These are phyloP conservation scores for Machimus rusticus DNA, from an alignment of 2,888 invertebrate genomes.

Conservation along the genomic window DNA sequence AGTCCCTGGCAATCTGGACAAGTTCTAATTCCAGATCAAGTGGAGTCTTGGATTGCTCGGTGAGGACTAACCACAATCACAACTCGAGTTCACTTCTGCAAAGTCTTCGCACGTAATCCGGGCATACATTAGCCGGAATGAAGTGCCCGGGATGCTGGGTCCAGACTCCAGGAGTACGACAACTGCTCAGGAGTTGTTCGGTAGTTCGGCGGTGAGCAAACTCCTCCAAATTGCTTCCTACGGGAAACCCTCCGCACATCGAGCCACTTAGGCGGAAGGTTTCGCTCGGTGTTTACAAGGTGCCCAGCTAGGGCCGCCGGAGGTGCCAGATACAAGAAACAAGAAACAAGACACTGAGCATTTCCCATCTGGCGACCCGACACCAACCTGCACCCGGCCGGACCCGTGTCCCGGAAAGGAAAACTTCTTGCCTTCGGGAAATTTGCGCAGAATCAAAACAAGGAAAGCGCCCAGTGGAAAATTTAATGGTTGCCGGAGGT, in stretches of 20 bases:
- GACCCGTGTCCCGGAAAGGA: not conserved
- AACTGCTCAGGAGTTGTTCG: not conserved
- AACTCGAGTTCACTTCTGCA: constrained; percentile 5
- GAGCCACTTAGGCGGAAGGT: constrained; percentile 6
- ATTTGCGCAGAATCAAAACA: constrained; percentile 29
- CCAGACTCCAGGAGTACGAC: not conserved
- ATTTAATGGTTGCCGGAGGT: not conserved
- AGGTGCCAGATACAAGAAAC: not conserved
- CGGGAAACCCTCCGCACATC: not conserved
- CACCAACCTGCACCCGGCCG: not conserved
- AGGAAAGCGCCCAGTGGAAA: not conserved
- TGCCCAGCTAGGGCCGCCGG: not conserved
- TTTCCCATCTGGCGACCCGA: not conserved
- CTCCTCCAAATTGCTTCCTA: not conserved
- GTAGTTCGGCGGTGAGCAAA: not conserved
- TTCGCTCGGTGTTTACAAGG: constrained; percentile 1
- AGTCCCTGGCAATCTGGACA: not conserved
- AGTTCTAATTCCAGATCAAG: constrained; percentile 21
- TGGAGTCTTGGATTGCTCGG: not conserved
- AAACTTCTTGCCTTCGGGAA: not conserved
- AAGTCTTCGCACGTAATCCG: constrained; percentile 3
- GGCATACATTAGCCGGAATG: not conserved
- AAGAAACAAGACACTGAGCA: not conserved
- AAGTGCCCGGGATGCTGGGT: not conserved
- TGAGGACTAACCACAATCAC: constrained; percentile 3